phyloP scores from a whole-genome alignment of 2,113 vertebrate genomes.

The Sinocyclocheilus anophthalmus region DNA sequence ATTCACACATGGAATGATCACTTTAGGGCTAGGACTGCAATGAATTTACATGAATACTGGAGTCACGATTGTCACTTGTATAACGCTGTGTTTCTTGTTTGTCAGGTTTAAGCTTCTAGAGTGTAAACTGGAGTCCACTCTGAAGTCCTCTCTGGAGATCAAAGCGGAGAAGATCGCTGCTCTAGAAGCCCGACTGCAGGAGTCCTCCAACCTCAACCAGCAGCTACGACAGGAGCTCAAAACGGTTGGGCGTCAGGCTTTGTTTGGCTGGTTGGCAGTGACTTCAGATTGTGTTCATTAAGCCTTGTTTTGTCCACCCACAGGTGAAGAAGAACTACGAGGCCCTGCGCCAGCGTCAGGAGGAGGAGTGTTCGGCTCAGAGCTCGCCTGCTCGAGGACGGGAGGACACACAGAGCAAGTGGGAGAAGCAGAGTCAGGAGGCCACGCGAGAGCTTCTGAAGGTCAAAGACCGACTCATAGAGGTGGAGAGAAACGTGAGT shows the following conservation, averaged over 20 bases:
- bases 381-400: slow-evolving; percentile 82
- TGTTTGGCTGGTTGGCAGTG: too few species aligned
- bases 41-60: slow-evolving; percentile 12
- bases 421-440: slow-evolving; percentile 95
- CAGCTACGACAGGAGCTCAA: slow-evolving; percentile 97
- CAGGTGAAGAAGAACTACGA: slow-evolving; percentile 99
- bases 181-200: slow-evolving; percentile 94
- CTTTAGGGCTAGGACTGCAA: too few species aligned
- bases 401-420: slow-evolving; percentile 82
- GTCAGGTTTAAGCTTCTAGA: slow-evolving; percentile 93
- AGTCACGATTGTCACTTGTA: neutral
- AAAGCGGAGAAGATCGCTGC: slow-evolving; percentile 98
- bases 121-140: slow-evolving; percentile 91
- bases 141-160: slow-evolving; percentile 96
- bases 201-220: slow-evolving; percentile 97
- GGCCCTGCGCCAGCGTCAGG: slow-evolving; percentile 94
- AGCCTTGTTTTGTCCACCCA: neutral
- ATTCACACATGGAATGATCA: neutral
- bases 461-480: slow-evolving; percentile 96
- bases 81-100: neutral
- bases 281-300: neutral
- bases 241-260: slow-evolving; percentile 78
- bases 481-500: slow-evolving; percentile 97
- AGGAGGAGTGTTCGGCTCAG: slow-evolving; percentile 92
- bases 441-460: slow-evolving; percentile 92